Base-by-base conservation (phyloP, 1,140 invertebrate genomes). In the Neodiprion pinetum region DNA sequence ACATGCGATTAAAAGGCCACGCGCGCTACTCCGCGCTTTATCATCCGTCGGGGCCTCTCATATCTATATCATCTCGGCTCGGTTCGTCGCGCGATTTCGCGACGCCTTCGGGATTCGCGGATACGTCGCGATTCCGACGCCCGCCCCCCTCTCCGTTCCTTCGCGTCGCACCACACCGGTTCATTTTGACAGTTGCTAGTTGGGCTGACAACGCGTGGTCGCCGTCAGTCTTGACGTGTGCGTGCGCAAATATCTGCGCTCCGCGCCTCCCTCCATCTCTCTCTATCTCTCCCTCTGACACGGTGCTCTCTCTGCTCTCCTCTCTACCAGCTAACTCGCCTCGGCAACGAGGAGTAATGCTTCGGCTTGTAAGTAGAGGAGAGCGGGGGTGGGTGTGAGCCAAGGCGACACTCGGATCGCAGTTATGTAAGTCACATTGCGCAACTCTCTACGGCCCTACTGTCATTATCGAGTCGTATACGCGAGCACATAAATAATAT, bases 401-500 rank as follows among this genome's bases (percentile, higher is more conserved):
- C 67, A 69, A 69, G 67, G 67, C 67, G 67, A 69, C 67, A 69
- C 11, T 23, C 67, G 17, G 67, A 69, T 69, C 67, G 67, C 21
- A 7, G 67, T 69, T 69, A 69, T 69, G 67, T 69, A 69, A 69
- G 67, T 69, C 67, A 69, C 67, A 47, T 69, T 69, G 67, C 67
- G 67, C 67, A 69, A 69, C 67, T 47, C 40, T 47, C 11, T 69
- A 21, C 67, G 67, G 11, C 5, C 10, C 21, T 23, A 23, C 40
- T 47, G 17, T 69, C 67, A 47, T 69, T 69, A 69, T 69, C 67
- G 40, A 69, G 40, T 69, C 67, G 67, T 69, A 69, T 21, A 47
- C 12, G 67, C 40, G 21, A 11, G 21, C 21, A 40, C 28, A 40
- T 40, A 40, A 40, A 40, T 40, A 40, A 40, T 40, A 40, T 40